Conservation (phyloP, 2,888 invertebrate genomes). For the Leptinotarsa rubiginosa region DNA sequence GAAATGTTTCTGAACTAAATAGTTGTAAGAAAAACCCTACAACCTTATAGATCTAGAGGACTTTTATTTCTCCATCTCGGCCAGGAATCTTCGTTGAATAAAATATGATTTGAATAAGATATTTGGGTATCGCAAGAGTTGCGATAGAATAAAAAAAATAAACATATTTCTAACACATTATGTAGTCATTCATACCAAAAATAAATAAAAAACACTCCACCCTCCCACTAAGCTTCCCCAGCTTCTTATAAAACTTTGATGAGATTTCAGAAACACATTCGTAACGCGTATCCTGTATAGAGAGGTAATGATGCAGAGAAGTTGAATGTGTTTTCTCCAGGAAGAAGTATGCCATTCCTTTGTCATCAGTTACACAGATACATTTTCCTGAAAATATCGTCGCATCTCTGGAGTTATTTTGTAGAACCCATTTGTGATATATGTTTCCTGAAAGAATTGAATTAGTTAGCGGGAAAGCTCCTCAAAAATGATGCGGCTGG, state of each 20-base stretch:
- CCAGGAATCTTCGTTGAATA: no score
- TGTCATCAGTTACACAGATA: conserved; percentile 34
- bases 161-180: not conserved
- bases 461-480: not conserved
- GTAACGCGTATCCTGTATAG: conserved; percentile 38
- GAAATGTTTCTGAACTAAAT: no score
- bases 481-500: no score
- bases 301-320: conserved; percentile 50
- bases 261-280: conserved; percentile 42
- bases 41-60: no score
- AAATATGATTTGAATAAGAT: no score
- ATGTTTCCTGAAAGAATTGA: conserved; percentile 4
- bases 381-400: conserved; percentile 18
- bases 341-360: conserved; percentile 39
- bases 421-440: not conserved
- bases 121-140: not conserved
- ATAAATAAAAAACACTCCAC: conserved; percentile 14
- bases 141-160: not conserved
- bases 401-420: not conserved
- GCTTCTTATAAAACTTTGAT: conserved; percentile 37
- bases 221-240: conserved; percentile 3
- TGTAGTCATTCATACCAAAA: not conserved
- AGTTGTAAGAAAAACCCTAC: no score
- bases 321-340: conserved; percentile 49
- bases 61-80: no score